A percentile compares a stretch with the other conserved stretches of the same genome.
phyloP scores from a whole-genome alignment of 2,113 vertebrate genomes.

The Oreochromis niloticus region DNA sequence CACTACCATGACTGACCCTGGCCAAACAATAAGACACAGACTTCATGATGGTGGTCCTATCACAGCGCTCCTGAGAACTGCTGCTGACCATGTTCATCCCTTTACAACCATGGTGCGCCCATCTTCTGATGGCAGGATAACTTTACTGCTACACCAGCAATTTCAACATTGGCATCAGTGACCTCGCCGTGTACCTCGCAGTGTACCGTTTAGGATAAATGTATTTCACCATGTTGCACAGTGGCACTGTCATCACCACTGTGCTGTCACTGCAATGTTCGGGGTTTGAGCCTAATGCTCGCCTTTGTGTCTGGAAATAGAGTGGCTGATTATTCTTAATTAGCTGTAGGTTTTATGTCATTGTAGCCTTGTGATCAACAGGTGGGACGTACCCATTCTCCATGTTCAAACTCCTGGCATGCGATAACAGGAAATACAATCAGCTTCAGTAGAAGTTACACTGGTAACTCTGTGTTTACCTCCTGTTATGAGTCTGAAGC shows the following conservation, averaged over 20 bases:
- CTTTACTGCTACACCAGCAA: neutral
- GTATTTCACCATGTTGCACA: neutral
- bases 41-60: neutral
- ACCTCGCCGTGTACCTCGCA: rapidly evolving
- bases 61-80: neutral
- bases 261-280: neutral
- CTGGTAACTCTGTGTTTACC: neutral
- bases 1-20: neutral
- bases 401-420: neutral
- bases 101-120: neutral
- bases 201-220: neutral
- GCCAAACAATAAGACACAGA: neutral
- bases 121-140: neutral
- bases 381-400: neutral
- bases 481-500: neutral
- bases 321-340: neutral
- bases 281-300: rapidly evolving
- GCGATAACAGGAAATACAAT: neutral
- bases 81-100: neutral
- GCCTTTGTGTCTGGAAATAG: neutral
- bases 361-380: neutral
- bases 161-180: neutral
- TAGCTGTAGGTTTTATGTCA: neutral
- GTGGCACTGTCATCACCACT: neutral
- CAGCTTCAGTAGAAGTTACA: neutral